phyloP scores from a whole-genome alignment of 2,888 invertebrate genomes.

The Phymatocera aterrima region DNA sequence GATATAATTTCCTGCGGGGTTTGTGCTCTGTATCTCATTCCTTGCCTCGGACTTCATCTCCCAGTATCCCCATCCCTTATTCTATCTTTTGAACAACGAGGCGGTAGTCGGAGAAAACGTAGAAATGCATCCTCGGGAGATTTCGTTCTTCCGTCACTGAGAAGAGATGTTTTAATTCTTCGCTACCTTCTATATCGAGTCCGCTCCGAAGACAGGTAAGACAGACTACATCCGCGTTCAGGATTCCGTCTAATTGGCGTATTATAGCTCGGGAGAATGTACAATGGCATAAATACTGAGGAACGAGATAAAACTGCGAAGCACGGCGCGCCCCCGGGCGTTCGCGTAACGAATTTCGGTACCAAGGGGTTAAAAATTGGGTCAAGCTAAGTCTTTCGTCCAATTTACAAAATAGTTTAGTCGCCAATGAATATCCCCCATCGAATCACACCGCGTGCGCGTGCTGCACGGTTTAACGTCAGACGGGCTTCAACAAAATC shows the following conservation, averaged over 20 bases:
- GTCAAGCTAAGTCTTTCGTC: too few relatives aligned
- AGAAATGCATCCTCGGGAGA: slow-evolving; percentile 38
- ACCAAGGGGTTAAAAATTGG: background rate
- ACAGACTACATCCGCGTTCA: slow-evolving; percentile 21
- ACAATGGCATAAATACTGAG: background rate
- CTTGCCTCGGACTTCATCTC: background rate
- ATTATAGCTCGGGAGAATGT: background rate
- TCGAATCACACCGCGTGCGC: background rate
- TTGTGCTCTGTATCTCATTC: background rate
- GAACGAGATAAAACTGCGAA: background rate
- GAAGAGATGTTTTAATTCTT: slow-evolving; percentile 12
- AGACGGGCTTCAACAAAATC: too few relatives aligned
- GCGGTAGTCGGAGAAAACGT: background rate
- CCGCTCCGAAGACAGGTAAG: background rate
- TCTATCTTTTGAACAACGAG: background rate
- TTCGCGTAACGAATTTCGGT: background rate
- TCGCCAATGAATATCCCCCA: background rate
- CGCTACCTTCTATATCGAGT: slow-evolving; percentile 5
- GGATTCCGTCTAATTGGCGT: slow-evolving; percentile 13
- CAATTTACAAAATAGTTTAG: background rate
- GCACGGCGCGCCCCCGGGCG: background rate
- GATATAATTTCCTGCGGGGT: slow-evolving; percentile 12
- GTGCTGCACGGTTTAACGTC: too few relatives aligned
- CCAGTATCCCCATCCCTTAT: background rate
- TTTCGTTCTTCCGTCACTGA: background rate